Evolutionary conservation across 1,140 invertebrate genomes (phyloP).

Genomic region (Bilobella aurantiaca): DNA sequence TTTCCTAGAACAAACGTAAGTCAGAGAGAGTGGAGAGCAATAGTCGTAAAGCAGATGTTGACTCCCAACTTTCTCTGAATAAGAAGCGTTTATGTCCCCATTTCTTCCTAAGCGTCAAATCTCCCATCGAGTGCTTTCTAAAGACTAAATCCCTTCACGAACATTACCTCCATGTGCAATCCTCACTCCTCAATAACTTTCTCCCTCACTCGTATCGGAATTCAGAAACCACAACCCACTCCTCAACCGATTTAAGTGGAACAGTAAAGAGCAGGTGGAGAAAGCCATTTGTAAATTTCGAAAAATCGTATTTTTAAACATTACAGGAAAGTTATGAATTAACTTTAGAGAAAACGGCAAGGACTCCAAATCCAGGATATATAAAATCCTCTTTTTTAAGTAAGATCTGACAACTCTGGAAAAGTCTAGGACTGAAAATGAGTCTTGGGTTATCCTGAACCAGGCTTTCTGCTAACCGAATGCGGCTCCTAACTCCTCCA

Average conservation of each 20-base stretch:
- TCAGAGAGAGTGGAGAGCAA: neutral
- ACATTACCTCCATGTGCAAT: neutral
- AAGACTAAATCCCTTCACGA: neutral
- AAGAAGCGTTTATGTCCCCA: conserved; percentile 12
- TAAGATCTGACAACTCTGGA: no score
- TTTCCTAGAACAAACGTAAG: neutral
- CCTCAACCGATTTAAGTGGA: neutral
- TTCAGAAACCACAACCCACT: neutral
- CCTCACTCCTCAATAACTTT: neutral
- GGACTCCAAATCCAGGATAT: neutral
- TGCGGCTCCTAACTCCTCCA: no score
- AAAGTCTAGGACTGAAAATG: no score
- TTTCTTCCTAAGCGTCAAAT: conserved; percentile 14
- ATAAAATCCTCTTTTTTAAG: no score
- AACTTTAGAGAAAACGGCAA: neutral
- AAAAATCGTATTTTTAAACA: no score
- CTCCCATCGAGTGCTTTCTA: neutral
- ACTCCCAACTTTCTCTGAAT: neutral
- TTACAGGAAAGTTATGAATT: no score
- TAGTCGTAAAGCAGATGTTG: conserved; percentile 17
- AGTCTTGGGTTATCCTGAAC: no score
- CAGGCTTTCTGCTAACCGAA: no score
- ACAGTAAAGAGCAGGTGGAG: no score
- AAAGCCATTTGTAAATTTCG: no score
- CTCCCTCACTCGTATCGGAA: neutral